Evolutionary conservation across 1,140 invertebrate genomes (phyloP), one percentile per base, ranked within the genome.

Genomic region (Diabrotica undecimpunctata): DNA sequence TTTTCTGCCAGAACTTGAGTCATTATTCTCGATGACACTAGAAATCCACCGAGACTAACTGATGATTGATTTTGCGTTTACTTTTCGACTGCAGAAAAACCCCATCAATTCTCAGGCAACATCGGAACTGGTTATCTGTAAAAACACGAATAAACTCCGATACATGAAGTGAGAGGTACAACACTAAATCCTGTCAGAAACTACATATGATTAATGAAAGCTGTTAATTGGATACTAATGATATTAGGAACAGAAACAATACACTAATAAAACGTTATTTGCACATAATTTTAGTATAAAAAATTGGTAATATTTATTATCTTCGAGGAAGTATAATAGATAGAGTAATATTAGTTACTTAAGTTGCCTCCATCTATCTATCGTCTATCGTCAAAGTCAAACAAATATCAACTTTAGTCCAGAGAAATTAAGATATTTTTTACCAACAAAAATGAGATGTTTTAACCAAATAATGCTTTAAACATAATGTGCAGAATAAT

Each of bases 1-100:
- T 46, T 46, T 46, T 46, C 4, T 46, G n/a, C 41, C n/a, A n/a
- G n/a, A 46, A n/a, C 41, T 46, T 46, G n/a, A 46, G 41, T 46
- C n/a, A 46, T 46, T 46, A 46, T 46, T 46, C 41, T 46, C n/a
- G 41, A 46, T 46, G 41, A 46, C 41, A 46, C 41, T 46, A 46
- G 41, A 46, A 6, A 46, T 46, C 41, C 41, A 46, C 41, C 4
- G 41, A n/a, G 2, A n/a, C 8, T 2, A 46, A 46, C 41, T 46
- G 41, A 46, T 46, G 41, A 46, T 46, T 46, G 41, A 46, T 46
- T 46, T 46, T n/a, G n/a, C 41, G 41, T n/a, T 46, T 46, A 46
- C 41, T 46, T 46, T 46, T 46, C 41, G 41, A 46, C 41, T 46
- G 41, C 41, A 46, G 41, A 46, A 46, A 46, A 46, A 46, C 41